phyloP scores from a whole-genome alignment of 2,888 invertebrate genomes.

The Harmothoe impar region DNA sequence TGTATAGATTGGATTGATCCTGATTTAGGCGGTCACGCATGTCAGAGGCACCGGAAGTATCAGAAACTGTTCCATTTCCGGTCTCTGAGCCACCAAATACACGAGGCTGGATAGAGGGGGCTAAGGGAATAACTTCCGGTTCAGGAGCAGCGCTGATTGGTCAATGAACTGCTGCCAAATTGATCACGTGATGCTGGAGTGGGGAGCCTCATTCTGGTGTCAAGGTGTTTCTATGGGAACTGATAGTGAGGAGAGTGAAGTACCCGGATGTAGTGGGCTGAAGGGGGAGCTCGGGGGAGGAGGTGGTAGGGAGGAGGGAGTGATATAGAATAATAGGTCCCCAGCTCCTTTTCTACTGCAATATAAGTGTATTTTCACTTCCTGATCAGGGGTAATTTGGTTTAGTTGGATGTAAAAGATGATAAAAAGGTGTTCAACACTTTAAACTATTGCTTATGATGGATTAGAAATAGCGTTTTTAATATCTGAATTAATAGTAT shows the following conservation, averaged over 20 bases:
- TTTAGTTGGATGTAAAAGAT: no score
- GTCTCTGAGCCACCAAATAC: neutral
- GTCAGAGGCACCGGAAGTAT: neutral
- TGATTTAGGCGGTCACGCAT: neutral
- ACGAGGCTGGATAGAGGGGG: neutral
- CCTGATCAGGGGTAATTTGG: no score
- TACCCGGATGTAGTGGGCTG: no score
- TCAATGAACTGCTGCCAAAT: slow-evolving; percentile 10
- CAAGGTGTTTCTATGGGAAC: neutral
- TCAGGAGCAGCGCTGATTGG: neutral
- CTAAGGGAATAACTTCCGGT: slow-evolving; percentile 23
- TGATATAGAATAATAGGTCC: no score
- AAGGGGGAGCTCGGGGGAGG: no score
- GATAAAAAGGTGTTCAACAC: no score
- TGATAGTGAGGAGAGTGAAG: neutral
- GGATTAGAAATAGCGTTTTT: no score
- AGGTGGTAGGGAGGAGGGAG: no score
- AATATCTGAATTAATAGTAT: no score
- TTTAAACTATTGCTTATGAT: no score
- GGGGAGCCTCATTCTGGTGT: neutral
- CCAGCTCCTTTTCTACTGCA: no score
- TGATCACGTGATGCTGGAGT: slow-evolving; percentile 27
- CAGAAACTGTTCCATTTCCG: neutral
- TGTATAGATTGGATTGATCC: neutral
- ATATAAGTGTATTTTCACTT: no score